Base-by-base conservation (phyloP, 92 coral and sea anemone genomes). In the Heteractis magnifica region DNA sequence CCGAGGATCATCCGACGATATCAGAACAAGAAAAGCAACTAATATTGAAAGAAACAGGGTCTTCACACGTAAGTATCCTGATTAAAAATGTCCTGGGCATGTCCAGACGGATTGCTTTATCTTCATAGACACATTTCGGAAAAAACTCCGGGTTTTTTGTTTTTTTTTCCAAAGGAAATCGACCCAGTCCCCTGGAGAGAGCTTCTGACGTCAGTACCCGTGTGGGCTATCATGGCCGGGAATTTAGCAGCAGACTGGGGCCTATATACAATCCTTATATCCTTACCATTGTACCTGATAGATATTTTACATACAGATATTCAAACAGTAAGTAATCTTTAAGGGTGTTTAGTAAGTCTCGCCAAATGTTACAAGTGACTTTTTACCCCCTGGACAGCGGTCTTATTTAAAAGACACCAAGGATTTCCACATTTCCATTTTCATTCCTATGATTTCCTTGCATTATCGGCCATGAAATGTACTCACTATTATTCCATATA, bases 231-330 rank as follows among this genome's bases (percentile, higher is more conserved):
- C 64, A 86, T 94, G 76, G 90, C 88, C 64, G 98, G 94, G 65
- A 89, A 93, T 80, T 86, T 94, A 51, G 93, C 97, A 49, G 88
- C 94, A 8, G 98, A 94, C 89, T 94, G 98, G 98, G 97, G 94
- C 0, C 90, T 94, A n/a, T 94, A 94, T 86, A 92, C 98, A 0
- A 92, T 94, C 48, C 90, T 94, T 2, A 91, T 94, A 14, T 94
- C 94, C 12, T 81, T 94, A 56, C 97, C 97, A n/a, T 83, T 91
- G 91, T 94, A 90, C 77, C 89, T 94, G 70, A 85, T 94, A 49
- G 98, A 94, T 64, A 86, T 94, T 70, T 76, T 90, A 75, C 97
- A 92, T 79, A 93, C 92, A 58, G 94, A 94, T 72, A 94, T 93
- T 75, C 97, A 93, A 65, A 91, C 94, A 83, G 97, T 94, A 83